Percentiles rank a stretch among this genome's conserved stretches.
Conservation (phyloP, 2,113 vertebrate species). For the Camarhynchus parvulus region DNA sequence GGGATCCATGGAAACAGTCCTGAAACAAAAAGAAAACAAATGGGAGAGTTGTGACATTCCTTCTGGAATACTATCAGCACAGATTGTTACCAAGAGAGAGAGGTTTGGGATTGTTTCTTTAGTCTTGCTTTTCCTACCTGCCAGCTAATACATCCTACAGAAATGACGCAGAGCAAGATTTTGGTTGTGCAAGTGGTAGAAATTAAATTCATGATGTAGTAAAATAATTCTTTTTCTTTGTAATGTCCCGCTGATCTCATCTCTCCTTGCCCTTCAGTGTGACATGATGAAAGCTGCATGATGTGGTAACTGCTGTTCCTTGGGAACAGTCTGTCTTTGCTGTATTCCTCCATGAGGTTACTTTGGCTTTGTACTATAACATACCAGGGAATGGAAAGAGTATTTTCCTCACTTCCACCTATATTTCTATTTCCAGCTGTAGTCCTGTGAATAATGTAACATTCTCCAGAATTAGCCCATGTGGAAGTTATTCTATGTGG, state of each 20-base stretch:
- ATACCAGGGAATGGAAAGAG: background rate
- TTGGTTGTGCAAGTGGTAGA: background rate
- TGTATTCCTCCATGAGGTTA: background rate
- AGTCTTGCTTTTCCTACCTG: constrained; percentile 4
- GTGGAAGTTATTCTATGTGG: background rate
- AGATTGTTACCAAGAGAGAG: background rate
- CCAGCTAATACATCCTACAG: background rate
- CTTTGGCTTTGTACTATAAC: background rate
- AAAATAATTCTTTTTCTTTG: background rate
- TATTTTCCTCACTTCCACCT: background rate
- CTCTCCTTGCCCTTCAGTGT: constrained; percentile 7
- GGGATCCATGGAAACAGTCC: constrained; percentile 58
- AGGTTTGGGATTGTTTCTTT: background rate
- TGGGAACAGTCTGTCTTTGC: constrained; percentile 34
- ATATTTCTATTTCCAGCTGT: background rate
- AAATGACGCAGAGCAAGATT: background rate
- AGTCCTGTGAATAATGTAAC: background rate
- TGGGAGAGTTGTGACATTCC: constrained; percentile 1
- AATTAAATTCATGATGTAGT: background rate
- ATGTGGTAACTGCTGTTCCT: constrained; percentile 31
- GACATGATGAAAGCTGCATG: constrained; percentile 40
- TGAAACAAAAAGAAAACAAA: constrained; percentile 71
- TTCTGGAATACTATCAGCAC: constrained; percentile 45
- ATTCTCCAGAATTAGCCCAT: background rate
- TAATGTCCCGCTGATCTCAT: background rate